These are phyloP conservation scores for Coenobita brevimanus DNA, from an alignment of 1,140 invertebrate species.

Conservation along the genomic window DNA sequence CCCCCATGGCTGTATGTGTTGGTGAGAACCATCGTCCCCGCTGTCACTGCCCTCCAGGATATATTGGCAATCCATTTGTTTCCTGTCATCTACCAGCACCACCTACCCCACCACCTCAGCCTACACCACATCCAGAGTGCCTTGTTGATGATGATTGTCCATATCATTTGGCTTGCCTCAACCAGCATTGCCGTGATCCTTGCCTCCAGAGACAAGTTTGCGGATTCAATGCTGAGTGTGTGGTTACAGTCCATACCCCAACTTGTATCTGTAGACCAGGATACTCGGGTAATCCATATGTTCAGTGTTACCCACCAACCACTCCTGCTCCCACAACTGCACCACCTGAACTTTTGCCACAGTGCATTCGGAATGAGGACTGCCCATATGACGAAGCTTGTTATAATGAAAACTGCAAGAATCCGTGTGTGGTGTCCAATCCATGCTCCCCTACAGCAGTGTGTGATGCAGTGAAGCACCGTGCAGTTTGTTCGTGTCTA, in stretches of 20 bases:
- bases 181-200: slow-evolving; percentile 78
- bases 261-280: slow-evolving; percentile 87
- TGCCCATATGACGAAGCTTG: slow-evolving; percentile 71
- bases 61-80: slow-evolving; percentile 71
- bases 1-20: slow-evolving; percentile 83
- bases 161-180: slow-evolving; percentile 73
- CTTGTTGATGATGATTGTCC: slow-evolving; percentile 72
- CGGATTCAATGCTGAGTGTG: slow-evolving; percentile 84
- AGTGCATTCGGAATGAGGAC: slow-evolving; percentile 71
- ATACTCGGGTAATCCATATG: slow-evolving; percentile 90
- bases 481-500: slow-evolving; percentile 67
- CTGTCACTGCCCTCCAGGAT: slow-evolving; percentile 72
- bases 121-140: slow-evolving; percentile 82
- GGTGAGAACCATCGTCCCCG: slow-evolving; percentile 87
- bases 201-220: slow-evolving; percentile 78
- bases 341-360: slow-evolving; percentile 77
- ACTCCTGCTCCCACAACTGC: slow-evolving; percentile 81
- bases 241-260: slow-evolving; percentile 86
- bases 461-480: slow-evolving; percentile 65
- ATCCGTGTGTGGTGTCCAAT: slow-evolving; percentile 69
- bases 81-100: slow-evolving; percentile 55
- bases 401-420: slow-evolving; percentile 70
- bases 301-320: slow-evolving; percentile 79
- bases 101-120: slow-evolving; percentile 82
- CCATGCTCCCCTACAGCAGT: slow-evolving; percentile 65